Percentiles rank a stretch among this genome's conserved stretches.
Evolutionary conservation across 1,140 invertebrate species (phyloP).

Genomic region (Forficula auricularia): DNA sequence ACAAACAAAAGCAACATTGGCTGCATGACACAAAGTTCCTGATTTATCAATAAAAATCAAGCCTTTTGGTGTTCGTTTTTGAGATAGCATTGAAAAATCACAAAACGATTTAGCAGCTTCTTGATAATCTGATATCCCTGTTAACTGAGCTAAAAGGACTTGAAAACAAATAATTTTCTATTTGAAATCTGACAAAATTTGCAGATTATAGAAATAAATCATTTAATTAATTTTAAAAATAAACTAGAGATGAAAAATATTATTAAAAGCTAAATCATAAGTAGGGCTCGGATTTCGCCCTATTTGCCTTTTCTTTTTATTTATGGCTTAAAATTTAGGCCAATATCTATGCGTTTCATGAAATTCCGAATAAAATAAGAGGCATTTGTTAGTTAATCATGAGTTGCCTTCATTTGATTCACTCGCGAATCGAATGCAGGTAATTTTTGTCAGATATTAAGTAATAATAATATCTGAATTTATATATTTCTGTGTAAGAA

Average conservation of each 20-base stretch:
- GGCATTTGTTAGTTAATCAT: too few species aligned
- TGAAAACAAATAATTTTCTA: conserved; percentile 21
- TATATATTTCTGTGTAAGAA: too few species aligned
- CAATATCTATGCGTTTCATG: too few species aligned
- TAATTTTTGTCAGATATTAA: too few species aligned
- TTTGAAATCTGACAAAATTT: conserved; percentile 1
- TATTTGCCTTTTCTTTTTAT: too few species aligned
- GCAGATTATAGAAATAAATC: background rate
- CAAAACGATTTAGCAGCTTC: conserved; percentile 32
- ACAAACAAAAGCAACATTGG: conserved; percentile 39
- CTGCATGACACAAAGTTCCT: conserved; percentile 37
- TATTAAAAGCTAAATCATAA: too few species aligned
- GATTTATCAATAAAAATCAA: conserved; percentile 36
- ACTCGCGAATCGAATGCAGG: too few species aligned
- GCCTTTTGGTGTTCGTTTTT: conserved; percentile 34
- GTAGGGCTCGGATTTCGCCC: too few species aligned
- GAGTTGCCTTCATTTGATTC: too few species aligned
- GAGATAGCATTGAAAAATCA: conserved; percentile 27
- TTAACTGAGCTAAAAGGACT: conserved; percentile 31
- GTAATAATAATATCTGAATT: too few species aligned
- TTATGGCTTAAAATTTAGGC: too few species aligned
- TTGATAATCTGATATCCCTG: conserved; percentile 26
- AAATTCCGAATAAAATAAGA: too few species aligned
- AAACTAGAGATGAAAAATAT: background rate
- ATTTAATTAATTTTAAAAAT: background rate